These are phyloP conservation scores for Platanista minor DNA, from an alignment of 2,113 vertebrate genomes.

Conservation along the genomic window DNA sequence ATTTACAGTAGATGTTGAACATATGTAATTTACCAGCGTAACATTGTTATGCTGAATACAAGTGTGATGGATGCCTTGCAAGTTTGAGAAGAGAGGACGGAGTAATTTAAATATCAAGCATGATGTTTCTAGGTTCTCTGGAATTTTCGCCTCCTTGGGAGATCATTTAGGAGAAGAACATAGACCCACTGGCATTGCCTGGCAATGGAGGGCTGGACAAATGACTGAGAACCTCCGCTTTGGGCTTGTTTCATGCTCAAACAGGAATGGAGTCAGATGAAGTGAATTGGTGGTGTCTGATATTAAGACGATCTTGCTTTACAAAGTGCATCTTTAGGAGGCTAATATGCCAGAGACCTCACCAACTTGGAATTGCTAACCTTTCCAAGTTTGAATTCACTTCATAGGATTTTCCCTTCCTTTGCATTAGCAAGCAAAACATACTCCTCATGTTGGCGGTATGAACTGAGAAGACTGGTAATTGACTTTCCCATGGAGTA, in stretches of 20 bases:
- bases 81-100: constrained; percentile 31
- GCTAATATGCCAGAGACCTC: neutral
- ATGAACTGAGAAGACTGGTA: neutral
- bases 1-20: constrained; percentile 11
- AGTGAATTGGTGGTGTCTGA: neutral
- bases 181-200: neutral
- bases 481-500: constrained; percentile 37
- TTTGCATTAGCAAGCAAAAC: constrained; percentile 46
- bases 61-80: neutral
- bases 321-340: neutral
- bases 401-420: constrained; percentile 24
- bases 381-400: constrained; percentile 25
- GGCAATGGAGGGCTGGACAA: neutral
- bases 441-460: neutral
- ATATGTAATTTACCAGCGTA: neutral
- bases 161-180: neutral
- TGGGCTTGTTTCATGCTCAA: neutral
- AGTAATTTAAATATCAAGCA: constrained; percentile 14
- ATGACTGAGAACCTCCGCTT: neutral
- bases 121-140: neutral
- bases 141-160: neutral
- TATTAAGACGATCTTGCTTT: neutral
- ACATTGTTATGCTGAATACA: neutral
- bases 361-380: neutral
- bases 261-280: neutral